Percentiles rank a stretch among this genome's conserved stretches.
phyloP scores from a whole-genome alignment of 1,140 invertebrate genomes.

The Drosophila saltans region DNA sequence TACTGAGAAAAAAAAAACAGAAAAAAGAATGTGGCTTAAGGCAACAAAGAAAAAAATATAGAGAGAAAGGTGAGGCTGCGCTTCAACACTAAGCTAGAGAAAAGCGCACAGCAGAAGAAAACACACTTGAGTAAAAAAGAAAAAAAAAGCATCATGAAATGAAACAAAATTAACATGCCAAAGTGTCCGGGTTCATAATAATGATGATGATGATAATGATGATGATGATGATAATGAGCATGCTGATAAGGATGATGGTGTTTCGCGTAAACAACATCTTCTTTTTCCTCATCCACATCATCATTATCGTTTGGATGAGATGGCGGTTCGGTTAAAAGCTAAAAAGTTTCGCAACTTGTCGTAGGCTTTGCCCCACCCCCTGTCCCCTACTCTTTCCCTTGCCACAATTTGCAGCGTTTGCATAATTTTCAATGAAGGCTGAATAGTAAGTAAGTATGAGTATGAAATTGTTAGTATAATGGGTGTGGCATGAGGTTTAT shows the following conservation, averaged over 20 bases:
- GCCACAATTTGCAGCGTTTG: slow-evolving; percentile 50
- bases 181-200: slow-evolving; percentile 37
- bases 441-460: slow-evolving; percentile 12
- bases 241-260: background rate
- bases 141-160: slow-evolving; percentile 56
- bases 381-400: background rate
- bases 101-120: slow-evolving; percentile 27
- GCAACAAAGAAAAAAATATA: slow-evolving; percentile 21
- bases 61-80: slow-evolving; percentile 15
- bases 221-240: background rate
- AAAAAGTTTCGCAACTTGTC: slow-evolving; percentile 10
- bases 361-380: background rate
- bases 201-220: slow-evolving; percentile 26
- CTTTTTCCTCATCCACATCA: background rate
- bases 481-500: background rate
- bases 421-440: slow-evolving; percentile 62
- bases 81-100: slow-evolving; percentile 29
- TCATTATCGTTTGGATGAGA: slow-evolving; percentile 36
- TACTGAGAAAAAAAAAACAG: background rate
- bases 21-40: background rate
- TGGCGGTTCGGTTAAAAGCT: slow-evolving; percentile 36
- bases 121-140: slow-evolving; percentile 42
- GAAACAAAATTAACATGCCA: slow-evolving; percentile 67
- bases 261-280: background rate
- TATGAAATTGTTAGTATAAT: background rate